phyloP scores from a whole-genome alignment of 1,140 invertebrate genomes.

The Gryllus bimaculatus region DNA sequence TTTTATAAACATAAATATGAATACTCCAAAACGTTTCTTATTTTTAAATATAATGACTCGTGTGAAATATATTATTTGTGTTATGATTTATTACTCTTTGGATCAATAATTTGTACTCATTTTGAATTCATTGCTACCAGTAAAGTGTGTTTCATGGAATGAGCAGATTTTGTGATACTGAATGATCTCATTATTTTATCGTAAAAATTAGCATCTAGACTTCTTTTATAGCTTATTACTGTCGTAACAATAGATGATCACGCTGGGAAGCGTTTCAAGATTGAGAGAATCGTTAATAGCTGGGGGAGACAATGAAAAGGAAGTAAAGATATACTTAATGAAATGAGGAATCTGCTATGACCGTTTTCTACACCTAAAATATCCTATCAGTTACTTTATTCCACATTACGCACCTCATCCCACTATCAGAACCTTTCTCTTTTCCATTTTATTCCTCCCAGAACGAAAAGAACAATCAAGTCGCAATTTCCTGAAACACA shows the following conservation, averaged over 20 bases:
- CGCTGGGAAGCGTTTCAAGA: background rate
- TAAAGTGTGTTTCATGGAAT: too few species aligned
- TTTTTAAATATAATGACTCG: too few species aligned
- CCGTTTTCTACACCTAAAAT: background rate
- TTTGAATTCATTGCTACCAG: too few species aligned
- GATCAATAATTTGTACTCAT: too few species aligned
- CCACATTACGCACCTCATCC: background rate
- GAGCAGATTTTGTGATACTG: too few species aligned
- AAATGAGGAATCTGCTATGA: background rate
- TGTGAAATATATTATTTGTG: too few species aligned
- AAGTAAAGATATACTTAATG: background rate
- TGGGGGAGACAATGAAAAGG: background rate
- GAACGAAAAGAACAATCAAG: conserved; percentile 4
- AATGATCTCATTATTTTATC: background rate
- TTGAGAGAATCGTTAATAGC: background rate
- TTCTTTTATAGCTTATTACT: background rate
- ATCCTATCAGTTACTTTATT: background rate
- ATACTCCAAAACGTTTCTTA: too few species aligned
- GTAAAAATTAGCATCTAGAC: background rate
- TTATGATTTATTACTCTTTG: too few species aligned
- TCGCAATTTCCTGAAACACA: conserved; percentile 1
- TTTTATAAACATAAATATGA: too few species aligned
- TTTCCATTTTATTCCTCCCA: background rate
- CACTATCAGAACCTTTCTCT: background rate
- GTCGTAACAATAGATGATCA: background rate